Percentiles rank a stretch among this genome's conserved stretches.
phyloP scores from a whole-genome alignment of 2,113 vertebrate species.

The Burhinus bistriatus region DNA sequence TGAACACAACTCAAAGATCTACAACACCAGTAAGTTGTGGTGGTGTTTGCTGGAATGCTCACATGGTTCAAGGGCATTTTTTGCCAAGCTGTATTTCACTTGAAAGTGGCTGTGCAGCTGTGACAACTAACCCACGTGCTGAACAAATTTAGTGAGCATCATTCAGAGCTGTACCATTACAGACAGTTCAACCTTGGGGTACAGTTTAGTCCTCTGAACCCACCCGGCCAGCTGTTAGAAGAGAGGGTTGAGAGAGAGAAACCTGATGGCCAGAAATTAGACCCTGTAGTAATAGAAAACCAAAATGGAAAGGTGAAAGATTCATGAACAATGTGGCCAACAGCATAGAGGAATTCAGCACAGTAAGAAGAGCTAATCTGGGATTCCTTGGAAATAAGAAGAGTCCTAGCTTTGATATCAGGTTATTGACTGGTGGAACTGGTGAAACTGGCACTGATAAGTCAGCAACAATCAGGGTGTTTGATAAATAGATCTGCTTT shows the following conservation, averaged over 20 bases:
- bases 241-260: background rate
- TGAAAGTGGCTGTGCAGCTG: background rate
- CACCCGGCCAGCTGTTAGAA: background rate
- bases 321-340: background rate
- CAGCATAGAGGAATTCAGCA: background rate
- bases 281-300: background rate
- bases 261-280: background rate
- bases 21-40: too few species aligned
- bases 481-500: background rate
- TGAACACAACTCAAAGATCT: background rate
- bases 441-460: background rate
- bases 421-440: background rate
- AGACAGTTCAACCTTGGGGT: background rate
- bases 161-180: background rate
- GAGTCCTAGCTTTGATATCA: background rate
- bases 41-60: background rate
- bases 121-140: background rate
- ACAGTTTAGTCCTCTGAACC: background rate
- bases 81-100: background rate
- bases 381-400: background rate
- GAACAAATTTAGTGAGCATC: background rate
- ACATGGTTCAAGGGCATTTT: background rate
- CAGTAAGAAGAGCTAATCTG: background rate
- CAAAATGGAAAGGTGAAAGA: background rate
- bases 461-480: background rate